Evolutionary conservation across 2,113 vertebrate genomes (phyloP).

Genomic region (Struthio camelus): DNA sequence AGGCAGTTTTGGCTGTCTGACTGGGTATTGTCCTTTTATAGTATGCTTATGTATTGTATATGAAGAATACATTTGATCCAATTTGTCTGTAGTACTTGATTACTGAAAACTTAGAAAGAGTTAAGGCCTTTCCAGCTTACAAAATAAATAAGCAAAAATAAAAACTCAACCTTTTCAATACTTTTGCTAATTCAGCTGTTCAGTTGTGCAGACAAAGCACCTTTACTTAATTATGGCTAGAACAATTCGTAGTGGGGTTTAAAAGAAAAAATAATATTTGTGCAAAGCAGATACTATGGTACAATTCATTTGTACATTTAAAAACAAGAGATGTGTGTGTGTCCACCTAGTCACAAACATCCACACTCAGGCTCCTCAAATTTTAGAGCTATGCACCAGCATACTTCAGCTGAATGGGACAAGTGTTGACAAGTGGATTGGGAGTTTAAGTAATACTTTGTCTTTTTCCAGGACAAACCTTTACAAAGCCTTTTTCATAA

Average conservation of each 20-base stretch:
- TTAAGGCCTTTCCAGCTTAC: not conserved
- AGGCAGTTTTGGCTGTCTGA: not conserved
- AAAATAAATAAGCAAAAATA: slow-evolving; percentile 1
- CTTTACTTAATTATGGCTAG: not conserved
- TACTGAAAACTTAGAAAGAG: not conserved
- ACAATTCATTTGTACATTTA: not conserved
- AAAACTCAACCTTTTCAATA: slow-evolving; percentile 1
- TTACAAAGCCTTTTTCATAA: not conserved
- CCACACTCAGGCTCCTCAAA: not conserved
- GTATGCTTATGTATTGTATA: not conserved
- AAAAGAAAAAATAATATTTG: not conserved
- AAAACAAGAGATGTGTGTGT: not conserved
- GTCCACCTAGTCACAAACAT: not conserved
- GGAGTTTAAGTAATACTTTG: not conserved
- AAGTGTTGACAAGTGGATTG: not conserved
- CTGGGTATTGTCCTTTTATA: not conserved
- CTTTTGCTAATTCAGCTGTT: slow-evolving; percentile 1
- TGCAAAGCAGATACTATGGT: not conserved
- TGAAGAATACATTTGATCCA: not conserved
- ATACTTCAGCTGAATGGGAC: not conserved
- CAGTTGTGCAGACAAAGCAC: not conserved
- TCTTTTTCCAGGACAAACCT: not conserved
- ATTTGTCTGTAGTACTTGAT: not conserved
- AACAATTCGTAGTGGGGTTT: not conserved
- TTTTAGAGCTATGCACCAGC: not conserved